phyloP scores from a whole-genome alignment of 2,113 vertebrate species.

The Tupaia tana region DNA sequence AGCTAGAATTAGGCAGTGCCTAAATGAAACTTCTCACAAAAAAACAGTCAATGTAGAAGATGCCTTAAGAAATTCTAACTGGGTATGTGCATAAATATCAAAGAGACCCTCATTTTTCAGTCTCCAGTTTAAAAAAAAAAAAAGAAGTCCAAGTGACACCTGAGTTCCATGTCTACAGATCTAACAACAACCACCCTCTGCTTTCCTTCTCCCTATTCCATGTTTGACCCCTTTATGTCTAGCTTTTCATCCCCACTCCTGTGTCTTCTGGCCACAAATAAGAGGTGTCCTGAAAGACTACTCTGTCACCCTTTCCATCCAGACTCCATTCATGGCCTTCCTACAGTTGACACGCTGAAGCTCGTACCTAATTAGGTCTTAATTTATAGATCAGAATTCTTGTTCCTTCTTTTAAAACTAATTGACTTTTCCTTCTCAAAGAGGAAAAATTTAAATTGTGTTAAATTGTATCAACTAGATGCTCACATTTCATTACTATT shows the following conservation, averaged over 20 bases:
- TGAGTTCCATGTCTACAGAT: not conserved
- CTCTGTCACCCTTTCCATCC: conserved; percentile 73
- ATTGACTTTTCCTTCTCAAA: conserved; percentile 1
- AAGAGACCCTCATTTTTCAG: not conserved
- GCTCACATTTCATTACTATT: conserved; percentile 67
- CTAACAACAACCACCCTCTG: not conserved
- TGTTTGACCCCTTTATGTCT: not conserved
- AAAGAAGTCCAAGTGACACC: not conserved
- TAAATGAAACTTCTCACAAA: not conserved
- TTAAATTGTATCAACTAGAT: not conserved
- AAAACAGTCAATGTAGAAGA: not conserved
- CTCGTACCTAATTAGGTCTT: conserved; percentile 73
- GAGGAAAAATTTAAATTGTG: not conserved
- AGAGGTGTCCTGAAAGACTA: conserved; percentile 51
- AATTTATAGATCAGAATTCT: conserved; percentile 80
- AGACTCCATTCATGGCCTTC: conserved; percentile 75
- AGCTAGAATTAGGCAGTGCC: not conserved
- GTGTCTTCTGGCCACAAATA: conserved; percentile 64
- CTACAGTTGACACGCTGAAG: conserved; percentile 77
- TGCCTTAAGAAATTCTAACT: not conserved
- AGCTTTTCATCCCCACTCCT: conserved; percentile 70
- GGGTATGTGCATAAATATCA: not conserved
- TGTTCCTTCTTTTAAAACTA: conserved; percentile 51
- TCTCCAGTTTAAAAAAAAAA: not conserved
- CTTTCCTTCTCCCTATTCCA: not conserved